Conservation (phyloP, 2,888 invertebrate species). For the Gymnocheta viridis region DNA sequence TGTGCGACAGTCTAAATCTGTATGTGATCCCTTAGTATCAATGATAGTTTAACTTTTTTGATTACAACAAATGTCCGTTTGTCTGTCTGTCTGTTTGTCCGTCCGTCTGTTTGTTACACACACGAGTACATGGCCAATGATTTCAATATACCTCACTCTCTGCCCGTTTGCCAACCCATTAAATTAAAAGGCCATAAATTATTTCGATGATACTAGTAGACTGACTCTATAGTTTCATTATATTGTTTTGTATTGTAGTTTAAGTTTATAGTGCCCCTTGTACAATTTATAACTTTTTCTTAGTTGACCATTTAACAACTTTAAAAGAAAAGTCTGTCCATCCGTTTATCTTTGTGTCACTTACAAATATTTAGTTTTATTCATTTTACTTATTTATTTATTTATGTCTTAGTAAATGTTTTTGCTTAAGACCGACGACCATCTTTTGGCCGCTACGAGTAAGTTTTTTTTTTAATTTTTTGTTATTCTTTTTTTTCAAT, state of each 20-base stretch:
- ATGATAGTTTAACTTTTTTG: constrained; percentile 50
- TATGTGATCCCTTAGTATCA: constrained; percentile 48
- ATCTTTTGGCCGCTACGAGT: constrained; percentile 47
- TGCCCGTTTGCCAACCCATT: constrained; percentile 77
- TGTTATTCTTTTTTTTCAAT: constrained; percentile 15
- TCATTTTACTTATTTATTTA: constrained; percentile 31
- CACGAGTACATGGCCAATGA: neutral
- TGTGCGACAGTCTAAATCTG: neutral
- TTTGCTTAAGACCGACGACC: constrained; percentile 21
- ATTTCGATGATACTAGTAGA: constrained; percentile 70
- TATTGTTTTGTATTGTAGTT: constrained; percentile 64
- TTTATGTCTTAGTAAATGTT: constrained; percentile 25
- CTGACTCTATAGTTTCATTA: constrained; percentile 15
- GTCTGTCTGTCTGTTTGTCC: constrained; percentile 1
- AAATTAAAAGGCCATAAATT: constrained; percentile 82
- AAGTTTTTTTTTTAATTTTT: constrained; percentile 24
- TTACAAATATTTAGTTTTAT: constrained; percentile 2
- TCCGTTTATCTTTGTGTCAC: neutral
- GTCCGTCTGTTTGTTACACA: constrained; percentile 10
- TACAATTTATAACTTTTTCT: constrained; percentile 53
- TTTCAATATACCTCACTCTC: constrained; percentile 65
- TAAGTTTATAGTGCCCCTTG: constrained; percentile 68
- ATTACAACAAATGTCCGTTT: constrained; percentile 17
- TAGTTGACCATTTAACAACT: constrained; percentile 51
- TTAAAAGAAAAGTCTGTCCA: neutral